Evolutionary conservation across 1,140 invertebrate genomes (phyloP).

Genomic region (Ctenoplectra terminalis): DNA sequence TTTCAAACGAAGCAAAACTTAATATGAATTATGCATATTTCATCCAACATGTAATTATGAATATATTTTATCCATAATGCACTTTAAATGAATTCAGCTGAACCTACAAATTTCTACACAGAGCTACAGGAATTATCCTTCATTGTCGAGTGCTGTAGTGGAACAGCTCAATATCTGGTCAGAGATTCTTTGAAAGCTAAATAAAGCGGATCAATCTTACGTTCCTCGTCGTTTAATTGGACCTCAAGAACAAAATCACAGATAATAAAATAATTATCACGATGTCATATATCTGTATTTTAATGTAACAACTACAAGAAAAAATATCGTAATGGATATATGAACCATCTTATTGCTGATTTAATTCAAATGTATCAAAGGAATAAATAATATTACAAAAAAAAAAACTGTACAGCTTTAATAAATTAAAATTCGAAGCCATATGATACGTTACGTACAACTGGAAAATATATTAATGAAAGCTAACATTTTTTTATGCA

Average conservation of each 20-base stretch:
- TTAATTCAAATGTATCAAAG: no score
- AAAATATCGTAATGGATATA: no score
- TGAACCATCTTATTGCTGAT: no score
- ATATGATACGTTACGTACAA: no score
- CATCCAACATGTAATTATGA: no score
- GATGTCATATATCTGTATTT: neutral
- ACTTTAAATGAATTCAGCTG: neutral
- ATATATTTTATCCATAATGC: no score
- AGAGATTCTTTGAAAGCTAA: slow-evolving; percentile 34
- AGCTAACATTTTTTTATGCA: no score
- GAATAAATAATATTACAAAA: no score
- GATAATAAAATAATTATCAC: slow-evolving; percentile 48
- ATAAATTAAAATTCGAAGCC: no score
- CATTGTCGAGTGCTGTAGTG: neutral
- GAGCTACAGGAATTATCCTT: neutral
- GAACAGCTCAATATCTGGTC: neutral
- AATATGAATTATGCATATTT: neutral
- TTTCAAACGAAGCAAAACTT: neutral
- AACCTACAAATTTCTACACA: neutral
- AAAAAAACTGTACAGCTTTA: no score
- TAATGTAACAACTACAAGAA: neutral
- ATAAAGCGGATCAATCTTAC: slow-evolving; percentile 35
- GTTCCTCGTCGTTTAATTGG: slow-evolving; percentile 19
- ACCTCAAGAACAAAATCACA: neutral
- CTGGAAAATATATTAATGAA: no score